Base-by-base conservation (phyloP, 30 jellyfish, hydroid and myxozoan species). In the Phacellophora camtschatica region DNA sequence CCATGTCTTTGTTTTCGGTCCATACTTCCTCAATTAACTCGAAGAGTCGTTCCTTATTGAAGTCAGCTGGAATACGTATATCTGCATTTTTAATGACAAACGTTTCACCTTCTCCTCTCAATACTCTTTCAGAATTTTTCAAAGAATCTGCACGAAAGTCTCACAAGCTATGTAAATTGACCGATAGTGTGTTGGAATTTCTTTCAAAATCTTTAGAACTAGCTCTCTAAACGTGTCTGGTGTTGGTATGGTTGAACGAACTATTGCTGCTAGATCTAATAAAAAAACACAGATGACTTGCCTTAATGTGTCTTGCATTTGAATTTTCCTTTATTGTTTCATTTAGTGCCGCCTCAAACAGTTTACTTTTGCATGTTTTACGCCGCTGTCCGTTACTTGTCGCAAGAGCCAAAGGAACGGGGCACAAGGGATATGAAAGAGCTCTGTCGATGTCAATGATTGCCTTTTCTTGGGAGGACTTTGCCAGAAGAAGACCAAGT, bases 341-440 rank as follows among this genome's bases (percentile, higher is more conserved):
- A 2, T 57, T 69, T 43, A 69, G 67, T 69, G 71, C 83, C 27
- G 48, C 83, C 67, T 69, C 71, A 69, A 69, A 69, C 46, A 69
- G 46, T 43, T 69, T 69, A 49, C 83, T 69, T 50, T 69, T 69
- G 83, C 29, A 45, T 37, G 83, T 69, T 69, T 69, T 69, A 43
- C 83, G 67, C 54, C 83, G 67, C 70, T 43, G 83, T 43, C 83
- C 83, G 70, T 69, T 48, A 50, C 70, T 69, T 2, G 66, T 69
- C n/a, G 83, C 83, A 43, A 69, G 83, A 34, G 87, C 64, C 63
- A 53, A 36, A 43, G 83, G 83, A 45, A 69, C 83, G 34, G 83
- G 83, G 32, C 70, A 69, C 11, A 69, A 57, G 39, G 81, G 71
- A 69, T 69, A 69, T 34, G 67, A 74, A 34, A 74, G 64, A 35